These are phyloP conservation scores for Andrena minutula DNA, from an alignment of 2,888 invertebrate genomes.

Conservation along the genomic window DNA sequence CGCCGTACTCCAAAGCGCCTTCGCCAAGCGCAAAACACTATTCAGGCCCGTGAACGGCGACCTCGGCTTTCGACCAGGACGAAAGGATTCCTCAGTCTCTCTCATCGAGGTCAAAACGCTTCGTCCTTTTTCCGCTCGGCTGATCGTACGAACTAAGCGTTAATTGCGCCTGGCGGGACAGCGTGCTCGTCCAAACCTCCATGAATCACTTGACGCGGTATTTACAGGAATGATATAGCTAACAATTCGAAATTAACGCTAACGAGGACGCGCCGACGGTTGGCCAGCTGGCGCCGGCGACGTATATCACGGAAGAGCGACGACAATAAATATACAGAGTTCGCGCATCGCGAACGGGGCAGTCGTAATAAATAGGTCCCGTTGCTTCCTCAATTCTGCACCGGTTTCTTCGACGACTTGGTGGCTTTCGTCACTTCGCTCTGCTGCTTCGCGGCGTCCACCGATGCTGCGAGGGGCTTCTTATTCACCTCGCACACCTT, in stretches of 20 bases:
- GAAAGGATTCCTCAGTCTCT: conserved; percentile 27
- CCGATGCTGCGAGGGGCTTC: conserved; percentile 68
- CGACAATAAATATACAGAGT: conserved; percentile 65
- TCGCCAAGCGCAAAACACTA: not conserved
- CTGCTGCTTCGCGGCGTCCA: conserved; percentile 71
- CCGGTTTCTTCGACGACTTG: conserved; percentile 53
- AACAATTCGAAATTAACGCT: conserved; percentile 61
- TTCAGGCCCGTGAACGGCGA: not conserved
- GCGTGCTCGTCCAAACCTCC: conserved; percentile 77
- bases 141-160: not conserved
- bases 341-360: conserved; percentile 6
- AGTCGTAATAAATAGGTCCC: conserved; percentile 7
- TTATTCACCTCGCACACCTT: conserved; percentile 78
- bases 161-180: conserved; percentile 4
- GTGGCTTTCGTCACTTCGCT: conserved; percentile 62
- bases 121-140: not conserved
- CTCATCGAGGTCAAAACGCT: conserved; percentile 24
- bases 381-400: conserved; percentile 53
- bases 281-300: conserved; percentile 21
- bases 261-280: conserved; percentile 31
- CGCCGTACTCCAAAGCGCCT: conserved; percentile 32
- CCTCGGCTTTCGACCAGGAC: not conserved
- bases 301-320: conserved; percentile 35
- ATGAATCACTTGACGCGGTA: conserved; percentile 74
- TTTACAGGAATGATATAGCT: conserved; percentile 72